Percentiles rank a stretch among this genome's conserved stretches.
Conservation (phyloP, 92 coral and sea anemone genomes). For the Bergia sp. region DNA sequence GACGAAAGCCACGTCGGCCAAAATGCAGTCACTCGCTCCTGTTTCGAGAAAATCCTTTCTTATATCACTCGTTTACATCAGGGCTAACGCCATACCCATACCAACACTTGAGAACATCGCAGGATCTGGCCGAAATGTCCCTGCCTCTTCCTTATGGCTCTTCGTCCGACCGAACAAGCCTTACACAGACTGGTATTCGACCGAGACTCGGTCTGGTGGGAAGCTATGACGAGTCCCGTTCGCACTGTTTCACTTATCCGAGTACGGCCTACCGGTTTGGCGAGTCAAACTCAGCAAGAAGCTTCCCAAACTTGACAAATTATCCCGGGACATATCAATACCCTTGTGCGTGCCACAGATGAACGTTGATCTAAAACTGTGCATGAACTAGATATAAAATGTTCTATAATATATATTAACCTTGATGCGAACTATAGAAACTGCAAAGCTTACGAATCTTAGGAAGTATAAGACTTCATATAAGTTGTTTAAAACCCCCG, state of each 20-base stretch:
- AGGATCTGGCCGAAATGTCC: conserved; percentile 54
- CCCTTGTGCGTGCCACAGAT: conserved; percentile 81
- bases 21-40: conserved; percentile 84
- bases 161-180: conserved; percentile 29
- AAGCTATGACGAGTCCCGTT: conserved; percentile 9
- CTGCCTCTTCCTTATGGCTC: conserved; percentile 59
- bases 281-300: conserved; percentile 13
- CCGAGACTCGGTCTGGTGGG: conserved; percentile 40
- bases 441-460: not conserved
- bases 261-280: conserved; percentile 33
- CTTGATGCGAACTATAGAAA: not conserved
- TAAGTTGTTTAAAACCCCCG: not conserved
- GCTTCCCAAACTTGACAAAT: conserved; percentile 19
- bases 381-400: not conserved
- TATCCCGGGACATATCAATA: conserved; percentile 53
- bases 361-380: conserved; percentile 11
- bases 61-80: conserved; percentile 57
- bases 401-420: not conserved
- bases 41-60: conserved; percentile 68
- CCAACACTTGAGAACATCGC: conserved; percentile 55
- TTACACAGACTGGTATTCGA: conserved; percentile 55
- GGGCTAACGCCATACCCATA: conserved; percentile 57
- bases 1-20: conserved; percentile 95
- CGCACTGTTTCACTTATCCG: conserved; percentile 27
- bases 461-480: not conserved